Base-by-base conservation (phyloP, 2,888 invertebrate species). In the Punctoribates punctum region DNA sequence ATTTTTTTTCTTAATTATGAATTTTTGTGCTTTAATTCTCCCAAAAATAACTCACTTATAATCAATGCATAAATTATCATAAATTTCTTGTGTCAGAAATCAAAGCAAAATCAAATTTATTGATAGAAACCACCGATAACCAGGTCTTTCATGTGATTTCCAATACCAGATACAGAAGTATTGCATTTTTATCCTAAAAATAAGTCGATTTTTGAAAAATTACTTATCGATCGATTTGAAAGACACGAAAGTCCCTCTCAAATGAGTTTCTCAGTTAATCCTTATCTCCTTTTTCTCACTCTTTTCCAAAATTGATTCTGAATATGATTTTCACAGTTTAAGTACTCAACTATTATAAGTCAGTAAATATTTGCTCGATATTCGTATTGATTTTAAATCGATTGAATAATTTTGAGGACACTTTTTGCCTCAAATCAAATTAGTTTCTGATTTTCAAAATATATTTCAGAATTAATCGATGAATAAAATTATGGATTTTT, bases 41-140 rank as follows among this genome's bases (percentile, higher is more conserved):
- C 65, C 65, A 65, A 65, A 65, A 65, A 65, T 65, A 65, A 38
- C 29, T 65, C 3, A 4, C 20, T 60, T 34, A 65, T 34, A 65
- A 65, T 65, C 65, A 65, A 65, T 65, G 11, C 65, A 65, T 65
- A 65, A 34, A 65, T 65, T 65, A 65, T 34, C 34, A 65, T 65
- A 65, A 29, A 65, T 9, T 65, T 34, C 11, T 17, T 65, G 29
- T 34, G 54, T 54, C 34, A 34, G 17, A 51, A 51, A 51, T 51
- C n/a, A 11, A n/a, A 25, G 13, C 11, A 60, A 60, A 60, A 11
- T 23, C 2, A 20, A 54, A 54, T 20, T 54, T 54, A 54, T 54
- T 54, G 54, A 54, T 20, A 20, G 54, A 17, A 34, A 34, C 4
- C 8, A 34, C 34, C 34, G 34, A 34, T 34, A 34, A 34, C 34